Evolutionary conservation across 2,888 invertebrate species (phyloP), one percentile per base, ranked within the genome.

Genomic region (Acrocyrtus sp.): DNA sequence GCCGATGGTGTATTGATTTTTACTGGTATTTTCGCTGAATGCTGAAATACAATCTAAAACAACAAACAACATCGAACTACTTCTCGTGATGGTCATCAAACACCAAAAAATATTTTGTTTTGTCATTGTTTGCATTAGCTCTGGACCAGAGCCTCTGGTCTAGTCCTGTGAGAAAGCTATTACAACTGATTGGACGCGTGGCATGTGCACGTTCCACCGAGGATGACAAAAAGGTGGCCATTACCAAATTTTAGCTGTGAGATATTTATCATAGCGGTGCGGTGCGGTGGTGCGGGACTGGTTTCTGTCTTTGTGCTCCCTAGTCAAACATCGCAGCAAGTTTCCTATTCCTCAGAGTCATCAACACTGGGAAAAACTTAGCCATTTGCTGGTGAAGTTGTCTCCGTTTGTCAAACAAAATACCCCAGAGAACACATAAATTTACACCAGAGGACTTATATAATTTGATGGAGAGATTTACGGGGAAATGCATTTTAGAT

Each of bases 391-490:
- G 15, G 43, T 53, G 45, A 51, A 50, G 39, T 5, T 24, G 62
- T 39, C 41, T 45, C 43, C 53, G 50, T 60, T 68, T 68, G 60
- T 68, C 68, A 68, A 60, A 53, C 51, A 21, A 47, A 68, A 68
- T 60, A 60, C 68, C 68, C 68, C 60, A 60, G 68, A 60, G 68
- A 60, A 45, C 45, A 61, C 60, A 68, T 61, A 68, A 68, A 68
- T 68, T 68, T 68, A 61, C 68, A 68, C 68, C 60, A 68, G 68
- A 60, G 60, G 61, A 57, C 53, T 67, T 47, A 53, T 50, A 68
- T 45, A n/a, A n/a, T 67, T 58, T 67, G 48, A 67, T 67, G 66
- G 66, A 67, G 66, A 67, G 66, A 67, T 68, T 68, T 58, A 51
- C 43, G 24, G 17, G 63, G 53, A 67, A 67, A 58, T 60, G 60